Conservation (phyloP, 2,888 invertebrate species). For the Hydrotaea cyrtoneurina region DNA sequence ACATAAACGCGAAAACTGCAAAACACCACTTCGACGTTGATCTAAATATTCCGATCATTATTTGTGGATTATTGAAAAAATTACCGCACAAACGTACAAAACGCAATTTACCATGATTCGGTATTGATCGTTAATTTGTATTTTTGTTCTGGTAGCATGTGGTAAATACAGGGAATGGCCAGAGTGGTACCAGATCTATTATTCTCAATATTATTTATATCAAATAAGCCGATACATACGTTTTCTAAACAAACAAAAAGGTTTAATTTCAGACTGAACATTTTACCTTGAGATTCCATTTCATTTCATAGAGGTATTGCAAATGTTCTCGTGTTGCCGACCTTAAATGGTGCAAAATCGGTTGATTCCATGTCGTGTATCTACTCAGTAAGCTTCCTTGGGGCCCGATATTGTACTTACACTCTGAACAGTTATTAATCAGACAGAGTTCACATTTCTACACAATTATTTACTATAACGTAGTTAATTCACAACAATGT, state of each 20-base stretch:
- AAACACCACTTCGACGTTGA: neutral
- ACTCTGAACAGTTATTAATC: too few relatives aligned
- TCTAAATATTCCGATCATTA: neutral
- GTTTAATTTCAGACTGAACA: conserved; percentile 8
- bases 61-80: too few relatives aligned
- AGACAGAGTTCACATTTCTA: neutral
- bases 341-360: neutral
- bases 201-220: neutral
- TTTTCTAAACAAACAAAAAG: neutral
- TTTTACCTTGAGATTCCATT: neutral
- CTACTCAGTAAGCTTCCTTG: neutral
- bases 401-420: neutral
- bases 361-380: neutral
- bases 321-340: neutral
- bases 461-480: neutral
- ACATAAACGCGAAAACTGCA: conserved; percentile 43
- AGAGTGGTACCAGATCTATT: neutral
- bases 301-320: conserved; percentile 18
- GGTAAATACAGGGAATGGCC: neutral
- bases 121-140: too few relatives aligned
- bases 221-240: neutral
- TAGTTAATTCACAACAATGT: neutral
- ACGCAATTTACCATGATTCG: too few relatives aligned
- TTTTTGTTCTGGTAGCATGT: too few relatives aligned
- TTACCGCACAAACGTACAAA: too few relatives aligned